These are phyloP conservation scores for Megaceryle torquata DNA, from an alignment of 2,113 vertebrate species.

Conservation along the genomic window DNA sequence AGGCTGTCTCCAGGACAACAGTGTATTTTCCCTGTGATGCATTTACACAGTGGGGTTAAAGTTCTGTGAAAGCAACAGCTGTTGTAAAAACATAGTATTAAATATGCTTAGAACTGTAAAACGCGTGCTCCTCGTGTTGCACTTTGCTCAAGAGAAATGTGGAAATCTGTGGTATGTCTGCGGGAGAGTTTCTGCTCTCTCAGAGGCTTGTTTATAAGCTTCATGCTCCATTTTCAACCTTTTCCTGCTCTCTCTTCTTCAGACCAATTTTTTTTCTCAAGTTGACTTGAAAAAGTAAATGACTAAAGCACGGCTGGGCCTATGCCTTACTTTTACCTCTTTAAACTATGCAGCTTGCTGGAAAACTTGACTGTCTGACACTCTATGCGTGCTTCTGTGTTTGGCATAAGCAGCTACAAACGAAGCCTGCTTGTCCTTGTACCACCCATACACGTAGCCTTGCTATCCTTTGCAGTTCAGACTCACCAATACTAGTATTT, in stretches of 20 bases:
- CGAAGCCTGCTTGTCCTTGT: background rate
- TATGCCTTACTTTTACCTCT: background rate
- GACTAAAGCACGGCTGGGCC: background rate
- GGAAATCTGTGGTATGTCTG: constrained; percentile 29
- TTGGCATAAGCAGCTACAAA: background rate
- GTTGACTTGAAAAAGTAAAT: background rate
- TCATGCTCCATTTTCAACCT: background rate
- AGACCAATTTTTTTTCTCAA: background rate
- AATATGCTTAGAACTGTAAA: constrained; percentile 75
- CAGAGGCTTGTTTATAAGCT: background rate
- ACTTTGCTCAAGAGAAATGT: constrained; percentile 31
- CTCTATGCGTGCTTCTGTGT: background rate
- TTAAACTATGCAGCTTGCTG: background rate
- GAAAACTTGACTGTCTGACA: background rate
- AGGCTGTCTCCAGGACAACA: constrained; percentile 78
- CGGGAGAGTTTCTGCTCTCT: constrained; percentile 3
- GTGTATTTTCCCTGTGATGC: constrained; percentile 73
- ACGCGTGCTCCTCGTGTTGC: constrained; percentile 22
- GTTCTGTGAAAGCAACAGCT: constrained; percentile 93
- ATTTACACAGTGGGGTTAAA: constrained; percentile 84
- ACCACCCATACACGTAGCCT: background rate
- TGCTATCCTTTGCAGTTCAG: background rate
- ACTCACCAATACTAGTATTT: background rate
- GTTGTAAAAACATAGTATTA: constrained; percentile 84
- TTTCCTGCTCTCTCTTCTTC: constrained; percentile 1